phyloP scores from a whole-genome alignment of 2,797 vertebrate species.

The Enteromius anoplus region DNA sequence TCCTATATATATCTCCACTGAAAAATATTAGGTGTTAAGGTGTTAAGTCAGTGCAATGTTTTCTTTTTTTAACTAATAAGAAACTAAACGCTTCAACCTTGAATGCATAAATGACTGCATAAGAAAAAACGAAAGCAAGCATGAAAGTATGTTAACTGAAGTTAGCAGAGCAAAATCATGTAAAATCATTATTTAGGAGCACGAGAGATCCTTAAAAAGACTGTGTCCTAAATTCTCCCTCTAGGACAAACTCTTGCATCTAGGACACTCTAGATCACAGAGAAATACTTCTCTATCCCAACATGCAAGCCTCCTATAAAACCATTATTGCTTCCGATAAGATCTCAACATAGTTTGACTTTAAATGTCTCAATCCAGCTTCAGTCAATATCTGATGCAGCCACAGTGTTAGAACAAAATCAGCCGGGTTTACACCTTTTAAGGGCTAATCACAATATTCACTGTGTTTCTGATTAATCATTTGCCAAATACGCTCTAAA shows the following conservation, averaged over 20 bases:
- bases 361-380: not conserved
- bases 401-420: not conserved
- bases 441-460: not conserved
- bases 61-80: not conserved
- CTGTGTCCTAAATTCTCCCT: constrained; percentile 45
- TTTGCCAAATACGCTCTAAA: constrained; percentile 14
- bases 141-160: not conserved
- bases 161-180: not conserved
- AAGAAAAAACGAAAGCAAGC: not conserved
- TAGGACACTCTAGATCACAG: constrained; percentile 29
- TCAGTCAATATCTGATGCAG: not conserved
- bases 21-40: not conserved
- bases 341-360: not conserved
- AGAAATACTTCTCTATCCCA: constrained; percentile 11
- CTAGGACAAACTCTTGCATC: constrained; percentile 37
- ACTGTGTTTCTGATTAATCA: not conserved
- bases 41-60: not conserved
- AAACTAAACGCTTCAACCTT: not conserved
- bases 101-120: not conserved
- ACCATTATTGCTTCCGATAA: not conserved
- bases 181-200: constrained; percentile 1
- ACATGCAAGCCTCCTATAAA: constrained; percentile 8
- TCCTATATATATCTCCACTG: not conserved
- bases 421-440: not conserved
- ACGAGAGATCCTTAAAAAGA: constrained; percentile 34